phyloP scores from a whole-genome alignment of 2,113 vertebrate genomes.

The Grantiella picta region DNA sequence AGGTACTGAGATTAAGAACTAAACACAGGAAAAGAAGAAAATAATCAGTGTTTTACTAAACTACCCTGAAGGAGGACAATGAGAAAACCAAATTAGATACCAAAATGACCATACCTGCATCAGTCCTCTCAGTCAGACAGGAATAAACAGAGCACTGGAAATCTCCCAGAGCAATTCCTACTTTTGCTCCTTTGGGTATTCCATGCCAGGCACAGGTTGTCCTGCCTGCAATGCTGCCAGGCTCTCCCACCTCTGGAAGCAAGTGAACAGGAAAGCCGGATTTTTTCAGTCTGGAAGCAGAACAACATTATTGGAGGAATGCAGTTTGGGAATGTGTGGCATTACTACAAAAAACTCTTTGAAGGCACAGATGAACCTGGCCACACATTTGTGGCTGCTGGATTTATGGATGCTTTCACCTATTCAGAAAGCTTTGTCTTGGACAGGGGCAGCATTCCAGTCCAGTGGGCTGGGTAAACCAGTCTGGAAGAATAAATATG shows the following conservation, averaged over 20 bases:
- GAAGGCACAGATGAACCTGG: not conserved
- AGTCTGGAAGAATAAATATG: not conserved
- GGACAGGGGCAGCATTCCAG: not conserved
- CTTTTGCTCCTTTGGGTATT: slow-evolving; percentile 79
- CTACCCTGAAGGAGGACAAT: not conserved
- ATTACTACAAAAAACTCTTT: not conserved
- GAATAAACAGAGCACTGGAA: slow-evolving; percentile 94
- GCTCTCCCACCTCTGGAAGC: slow-evolving; percentile 80
- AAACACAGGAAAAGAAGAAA: not conserved
- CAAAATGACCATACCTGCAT: slow-evolving; percentile 79
- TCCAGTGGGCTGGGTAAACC: not conserved
- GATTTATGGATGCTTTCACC: slow-evolving; percentile 13
- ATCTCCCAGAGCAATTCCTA: slow-evolving; percentile 91
- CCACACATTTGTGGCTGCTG: not conserved
- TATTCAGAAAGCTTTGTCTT: not conserved
- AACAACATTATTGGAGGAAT: not conserved
- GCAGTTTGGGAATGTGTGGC: not conserved
- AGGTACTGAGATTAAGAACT: slow-evolving; percentile 96
- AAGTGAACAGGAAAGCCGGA: slow-evolving; percentile 83
- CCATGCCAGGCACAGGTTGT: slow-evolving; percentile 81
- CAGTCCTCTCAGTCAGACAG: slow-evolving; percentile 80
- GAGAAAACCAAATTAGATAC: not conserved
- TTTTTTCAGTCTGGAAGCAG: slow-evolving; percentile 75
- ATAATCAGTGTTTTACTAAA: not conserved
- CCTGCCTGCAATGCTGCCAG: slow-evolving; percentile 81